Evolutionary conservation across 2,888 invertebrate genomes (phyloP).

Genomic region (Aporophyla lueneburgensis): DNA sequence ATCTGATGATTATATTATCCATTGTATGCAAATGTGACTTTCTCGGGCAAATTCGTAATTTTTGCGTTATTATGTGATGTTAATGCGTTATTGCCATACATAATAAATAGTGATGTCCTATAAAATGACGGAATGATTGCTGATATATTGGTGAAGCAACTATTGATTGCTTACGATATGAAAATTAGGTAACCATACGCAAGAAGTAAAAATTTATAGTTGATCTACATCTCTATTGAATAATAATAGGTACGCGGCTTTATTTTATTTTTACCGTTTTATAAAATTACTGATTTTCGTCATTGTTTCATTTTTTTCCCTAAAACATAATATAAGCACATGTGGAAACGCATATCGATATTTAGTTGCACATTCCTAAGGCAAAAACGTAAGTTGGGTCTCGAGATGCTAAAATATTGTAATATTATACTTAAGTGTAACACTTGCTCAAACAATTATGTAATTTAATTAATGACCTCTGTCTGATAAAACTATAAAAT

Average conservation of each 20-base stretch:
- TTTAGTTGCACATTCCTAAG: too few relatives aligned
- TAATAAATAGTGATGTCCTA: conserved; percentile 31
- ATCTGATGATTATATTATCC: conserved; percentile 9
- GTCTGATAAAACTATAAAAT: too few relatives aligned
- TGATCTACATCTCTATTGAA: background rate
- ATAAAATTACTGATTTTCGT: background rate
- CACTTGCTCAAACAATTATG: too few relatives aligned
- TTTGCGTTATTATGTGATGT: conserved; percentile 13
- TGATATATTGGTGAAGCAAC: conserved; percentile 33
- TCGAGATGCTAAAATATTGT: too few relatives aligned
- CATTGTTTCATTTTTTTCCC: background rate
- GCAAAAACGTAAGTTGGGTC: too few relatives aligned
- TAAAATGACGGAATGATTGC: conserved; percentile 31
- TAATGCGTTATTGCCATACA: conserved; percentile 14
- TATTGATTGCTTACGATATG: conserved; percentile 1
- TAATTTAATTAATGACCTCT: too few relatives aligned
- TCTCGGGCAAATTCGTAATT: conserved; percentile 22
- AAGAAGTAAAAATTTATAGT: background rate
- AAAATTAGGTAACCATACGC: conserved; percentile 14
- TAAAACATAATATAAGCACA: too few relatives aligned
- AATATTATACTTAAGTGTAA: too few relatives aligned
- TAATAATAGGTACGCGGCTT: background rate
- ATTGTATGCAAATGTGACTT: conserved; percentile 41
- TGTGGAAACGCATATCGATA: too few relatives aligned
- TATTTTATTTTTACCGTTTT: too few relatives aligned